A percentile compares a stretch with the other conserved stretches of the same genome.
These are phyloP conservation scores for Agrotis ipsilon DNA, from an alignment of 2,888 invertebrate genomes.

Conservation along the genomic window DNA sequence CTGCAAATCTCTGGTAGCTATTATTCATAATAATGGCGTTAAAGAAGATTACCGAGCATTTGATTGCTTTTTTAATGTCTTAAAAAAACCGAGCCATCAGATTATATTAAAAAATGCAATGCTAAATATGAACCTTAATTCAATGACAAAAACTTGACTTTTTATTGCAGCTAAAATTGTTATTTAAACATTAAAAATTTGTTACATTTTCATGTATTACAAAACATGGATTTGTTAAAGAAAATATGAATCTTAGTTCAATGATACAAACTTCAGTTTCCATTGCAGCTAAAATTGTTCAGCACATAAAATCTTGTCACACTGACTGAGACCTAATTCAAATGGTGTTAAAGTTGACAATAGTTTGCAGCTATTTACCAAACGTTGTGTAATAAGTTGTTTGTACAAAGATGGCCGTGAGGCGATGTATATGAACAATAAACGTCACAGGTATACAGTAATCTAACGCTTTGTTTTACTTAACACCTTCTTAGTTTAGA, in stretches of 20 bases:
- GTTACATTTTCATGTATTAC: too few relatives aligned
- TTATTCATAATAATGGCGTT: background rate
- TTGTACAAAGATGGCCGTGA: conserved; percentile 56
- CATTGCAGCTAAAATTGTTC: background rate
- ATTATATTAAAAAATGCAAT: too few relatives aligned
- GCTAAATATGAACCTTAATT: background rate
- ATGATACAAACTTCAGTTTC: background rate
- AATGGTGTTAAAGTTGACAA: background rate
- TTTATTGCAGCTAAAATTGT: background rate
- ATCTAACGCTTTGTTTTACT: conserved; percentile 66
- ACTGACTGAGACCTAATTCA: background rate
- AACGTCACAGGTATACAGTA: conserved; percentile 60
- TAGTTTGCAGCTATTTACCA: conserved; percentile 35
- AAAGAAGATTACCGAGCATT: too few relatives aligned
- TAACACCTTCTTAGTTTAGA: conserved; percentile 63
- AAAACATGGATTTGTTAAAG: too few relatives aligned
- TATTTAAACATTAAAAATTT: too few relatives aligned
- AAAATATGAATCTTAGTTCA: background rate
- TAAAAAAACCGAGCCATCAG: background rate
- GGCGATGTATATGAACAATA: conserved; percentile 62
- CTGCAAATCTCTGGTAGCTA: conserved; percentile 14
- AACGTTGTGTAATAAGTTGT: conserved; percentile 40
- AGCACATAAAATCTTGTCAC: background rate
- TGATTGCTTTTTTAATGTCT: background rate
- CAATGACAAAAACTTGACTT: background rate